These are phyloP conservation scores for Stenotaenia linearis DNA, from an alignment of 2,888 invertebrate species.

Conservation along the genomic window DNA sequence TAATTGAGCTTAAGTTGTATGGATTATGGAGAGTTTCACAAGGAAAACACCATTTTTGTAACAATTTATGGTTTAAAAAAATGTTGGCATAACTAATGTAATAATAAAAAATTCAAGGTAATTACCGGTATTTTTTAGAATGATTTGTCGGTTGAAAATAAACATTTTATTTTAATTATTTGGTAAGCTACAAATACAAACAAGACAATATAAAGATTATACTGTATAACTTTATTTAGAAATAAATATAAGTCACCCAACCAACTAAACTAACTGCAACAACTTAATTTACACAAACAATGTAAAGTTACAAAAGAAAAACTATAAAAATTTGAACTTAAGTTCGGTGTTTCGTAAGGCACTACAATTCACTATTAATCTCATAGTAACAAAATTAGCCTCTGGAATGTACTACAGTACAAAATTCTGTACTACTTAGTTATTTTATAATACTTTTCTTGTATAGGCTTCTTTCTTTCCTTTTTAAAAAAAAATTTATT, in stretches of 20 bases:
- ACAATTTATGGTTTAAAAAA: too few species aligned
- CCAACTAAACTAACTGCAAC: neutral
- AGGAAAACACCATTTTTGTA: too few species aligned
- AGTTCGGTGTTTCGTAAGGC: neutral
- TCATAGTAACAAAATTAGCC: constrained; percentile 1
- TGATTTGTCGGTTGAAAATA: neutral
- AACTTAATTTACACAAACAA: neutral
- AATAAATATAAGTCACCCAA: neutral
- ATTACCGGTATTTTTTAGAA: too few species aligned
- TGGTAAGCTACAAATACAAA: neutral
- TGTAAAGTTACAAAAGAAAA: neutral
- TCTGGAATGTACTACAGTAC: constrained; percentile 19
- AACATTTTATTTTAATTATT: neutral
- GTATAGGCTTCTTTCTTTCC: neutral
- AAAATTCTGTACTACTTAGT: neutral
- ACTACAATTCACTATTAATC: neutral
- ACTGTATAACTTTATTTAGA: neutral
- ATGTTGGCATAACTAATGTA: too few species aligned
- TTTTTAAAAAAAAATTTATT: neutral
- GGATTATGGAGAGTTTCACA: too few species aligned
- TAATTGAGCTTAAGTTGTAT: too few species aligned
- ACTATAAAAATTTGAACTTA: neutral
- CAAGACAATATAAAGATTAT: neutral
- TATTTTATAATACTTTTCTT: neutral
- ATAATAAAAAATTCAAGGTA: too few species aligned